A percentile compares a stretch with the other conserved stretches of the same genome.
These are phyloP conservation scores for Penaeus chinensis DNA, from an alignment of 1,140 invertebrate species.

Conservation along the genomic window DNA sequence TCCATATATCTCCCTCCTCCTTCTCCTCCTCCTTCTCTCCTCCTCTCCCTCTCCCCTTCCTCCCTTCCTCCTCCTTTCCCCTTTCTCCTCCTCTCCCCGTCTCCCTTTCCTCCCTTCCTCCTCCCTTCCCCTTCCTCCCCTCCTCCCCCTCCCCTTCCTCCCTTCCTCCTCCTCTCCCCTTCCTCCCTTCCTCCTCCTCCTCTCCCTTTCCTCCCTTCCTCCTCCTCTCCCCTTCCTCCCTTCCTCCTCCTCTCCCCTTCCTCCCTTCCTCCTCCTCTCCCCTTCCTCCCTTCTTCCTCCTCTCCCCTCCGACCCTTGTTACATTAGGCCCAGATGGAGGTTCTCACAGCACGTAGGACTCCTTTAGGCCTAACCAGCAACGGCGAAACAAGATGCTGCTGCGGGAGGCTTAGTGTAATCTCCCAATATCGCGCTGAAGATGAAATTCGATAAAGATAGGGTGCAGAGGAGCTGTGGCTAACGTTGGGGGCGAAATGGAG, in stretches of 20 bases:
- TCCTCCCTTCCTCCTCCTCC: background rate
- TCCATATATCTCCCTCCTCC: background rate
- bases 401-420: too few relatives aligned
- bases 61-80: background rate
- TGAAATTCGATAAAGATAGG: too few relatives aligned
- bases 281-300: background rate
- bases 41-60: background rate
- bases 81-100: background rate
- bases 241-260: too few relatives aligned
- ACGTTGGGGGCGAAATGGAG: too few relatives aligned
- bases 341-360: too few relatives aligned
- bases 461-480: too few relatives aligned
- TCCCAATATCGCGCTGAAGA: too few relatives aligned
- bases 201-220: background rate
- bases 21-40: background rate
- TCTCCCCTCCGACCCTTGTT: background rate
- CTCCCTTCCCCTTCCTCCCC: background rate
- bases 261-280: too few relatives aligned
- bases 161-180: background rate
- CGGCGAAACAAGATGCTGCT: too few relatives aligned
- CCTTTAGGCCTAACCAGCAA: too few relatives aligned
- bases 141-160: constrained; percentile 13
- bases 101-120: background rate
- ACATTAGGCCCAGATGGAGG: too few relatives aligned
- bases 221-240: background rate